Conservation (phyloP, 2,113 vertebrate genomes). For the Suricata suricatta region DNA sequence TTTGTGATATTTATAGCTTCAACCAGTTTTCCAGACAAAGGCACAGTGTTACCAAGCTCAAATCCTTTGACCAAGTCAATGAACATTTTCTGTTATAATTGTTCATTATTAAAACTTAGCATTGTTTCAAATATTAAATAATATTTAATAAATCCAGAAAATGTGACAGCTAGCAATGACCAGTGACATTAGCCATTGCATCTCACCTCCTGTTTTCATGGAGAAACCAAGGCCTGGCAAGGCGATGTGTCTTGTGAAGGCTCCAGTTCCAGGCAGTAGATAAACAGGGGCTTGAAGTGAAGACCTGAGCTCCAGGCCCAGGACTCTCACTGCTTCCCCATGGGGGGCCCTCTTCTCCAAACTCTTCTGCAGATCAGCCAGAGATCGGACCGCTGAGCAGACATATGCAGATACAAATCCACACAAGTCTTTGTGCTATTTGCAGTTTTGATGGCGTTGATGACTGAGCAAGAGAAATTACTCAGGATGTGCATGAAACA, state of each 20-base stretch:
- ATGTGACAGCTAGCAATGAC: not conserved
- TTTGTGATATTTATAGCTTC: constrained; percentile 43
- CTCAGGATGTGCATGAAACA: not conserved
- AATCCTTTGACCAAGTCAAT: constrained; percentile 46
- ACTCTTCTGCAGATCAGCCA: not conserved
- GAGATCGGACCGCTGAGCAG: not conserved
- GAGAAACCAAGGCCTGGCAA: not conserved
- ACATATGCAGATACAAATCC: not conserved
- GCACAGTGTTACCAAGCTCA: constrained; percentile 40
- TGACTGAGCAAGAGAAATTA: not conserved
- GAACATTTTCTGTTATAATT: not conserved
- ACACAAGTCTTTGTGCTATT: not conserved
- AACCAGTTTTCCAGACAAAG: constrained; percentile 57
- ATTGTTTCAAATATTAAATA: not conserved
- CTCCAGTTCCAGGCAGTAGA: not conserved
- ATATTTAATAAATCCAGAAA: not conserved
- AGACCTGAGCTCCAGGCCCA: not conserved
- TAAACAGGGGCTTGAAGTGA: not conserved
- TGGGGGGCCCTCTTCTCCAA: accelerated
- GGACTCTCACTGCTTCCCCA: accelerated
- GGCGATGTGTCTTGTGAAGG: not conserved
- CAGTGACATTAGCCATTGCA: not conserved
- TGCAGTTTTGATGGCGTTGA: not conserved
- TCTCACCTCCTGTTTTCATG: not conserved
- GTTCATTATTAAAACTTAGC: not conserved